These are phyloP conservation scores for Neotoma lepida DNA, from an alignment of 2,113 vertebrate species.

Conservation along the genomic window DNA sequence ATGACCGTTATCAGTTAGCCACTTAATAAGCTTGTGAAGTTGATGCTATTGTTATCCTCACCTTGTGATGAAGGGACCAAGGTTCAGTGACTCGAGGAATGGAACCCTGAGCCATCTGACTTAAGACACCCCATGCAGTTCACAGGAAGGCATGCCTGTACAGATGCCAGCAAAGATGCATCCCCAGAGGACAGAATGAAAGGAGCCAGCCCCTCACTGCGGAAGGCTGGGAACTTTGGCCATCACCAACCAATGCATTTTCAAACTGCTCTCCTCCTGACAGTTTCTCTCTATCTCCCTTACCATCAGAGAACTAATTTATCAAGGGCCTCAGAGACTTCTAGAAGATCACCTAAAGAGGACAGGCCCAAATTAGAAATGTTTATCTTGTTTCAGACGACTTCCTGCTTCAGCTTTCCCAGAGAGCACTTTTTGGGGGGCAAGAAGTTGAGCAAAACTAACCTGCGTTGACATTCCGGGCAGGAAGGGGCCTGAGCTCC, in stretches of 20 bases:
- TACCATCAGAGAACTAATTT: slow-evolving; percentile 60
- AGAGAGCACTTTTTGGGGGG: neutral
- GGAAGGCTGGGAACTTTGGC: neutral
- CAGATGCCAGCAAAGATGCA: accelerated
- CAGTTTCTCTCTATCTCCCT: slow-evolving; percentile 7
- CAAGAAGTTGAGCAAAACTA: neutral
- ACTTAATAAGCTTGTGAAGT: neutral
- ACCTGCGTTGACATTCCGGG: neutral
- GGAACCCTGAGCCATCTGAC: neutral
- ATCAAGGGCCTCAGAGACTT: slow-evolving; percentile 48
- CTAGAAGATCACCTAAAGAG: slow-evolving; percentile 64
- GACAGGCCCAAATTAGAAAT: slow-evolving; percentile 62
- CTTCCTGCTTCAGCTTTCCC: neutral
- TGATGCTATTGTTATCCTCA: neutral
- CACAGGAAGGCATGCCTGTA: neutral
- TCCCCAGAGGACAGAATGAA: neutral
- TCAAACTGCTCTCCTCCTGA: neutral
- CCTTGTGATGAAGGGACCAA: neutral
- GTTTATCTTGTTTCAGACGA: slow-evolving; percentile 66
- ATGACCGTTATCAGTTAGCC: neutral
- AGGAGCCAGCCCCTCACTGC: neutral
- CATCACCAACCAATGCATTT: neutral
- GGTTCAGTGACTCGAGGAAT: neutral
- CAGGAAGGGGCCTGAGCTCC: too few relatives aligned
- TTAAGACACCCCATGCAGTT: neutral